A percentile compares a stretch with the other conserved stretches of the same genome.
phyloP scores from a whole-genome alignment of 2,797 vertebrate genomes.

The Rhinophrynus dorsalis region DNA sequence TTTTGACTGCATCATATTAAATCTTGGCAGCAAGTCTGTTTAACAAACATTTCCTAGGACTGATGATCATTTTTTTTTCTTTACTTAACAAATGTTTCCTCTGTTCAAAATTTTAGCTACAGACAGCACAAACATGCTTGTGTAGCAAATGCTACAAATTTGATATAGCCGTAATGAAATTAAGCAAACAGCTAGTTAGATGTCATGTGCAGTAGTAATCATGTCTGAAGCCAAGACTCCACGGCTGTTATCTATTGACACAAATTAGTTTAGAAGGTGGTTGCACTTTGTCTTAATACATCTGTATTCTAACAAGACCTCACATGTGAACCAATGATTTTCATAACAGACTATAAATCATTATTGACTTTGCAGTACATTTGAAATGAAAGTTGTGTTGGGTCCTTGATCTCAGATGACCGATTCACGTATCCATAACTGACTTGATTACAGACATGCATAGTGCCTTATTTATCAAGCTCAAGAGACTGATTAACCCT shows the following conservation, averaged over 20 bases:
- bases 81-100: conserved; percentile 1
- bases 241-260: conserved; percentile 50
- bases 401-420: conserved; percentile 41
- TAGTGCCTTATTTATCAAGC: no score
- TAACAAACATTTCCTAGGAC: no score
- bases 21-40: no score
- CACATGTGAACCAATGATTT: conserved; percentile 29
- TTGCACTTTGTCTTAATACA: conserved; percentile 52
- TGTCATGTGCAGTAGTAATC: conserved; percentile 11
- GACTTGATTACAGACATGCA: not conserved
- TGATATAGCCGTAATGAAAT: conserved; percentile 26
- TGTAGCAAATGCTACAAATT: not conserved
- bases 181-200: conserved; percentile 15
- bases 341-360: conserved; percentile 51
- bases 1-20: no score
- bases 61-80: no score
- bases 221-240: conserved; percentile 12
- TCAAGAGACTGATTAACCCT: no score
- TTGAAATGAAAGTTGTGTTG: conserved; percentile 15
- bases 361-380: conserved; percentile 44
- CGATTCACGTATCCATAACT: not conserved
- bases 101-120: conserved; percentile 7
- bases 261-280: conserved; percentile 52
- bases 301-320: conserved; percentile 56
- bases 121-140: conserved; percentile 9